These are phyloP conservation scores for Hipparchia semele DNA, from an alignment of 2,888 invertebrate species.

Conservation along the genomic window DNA sequence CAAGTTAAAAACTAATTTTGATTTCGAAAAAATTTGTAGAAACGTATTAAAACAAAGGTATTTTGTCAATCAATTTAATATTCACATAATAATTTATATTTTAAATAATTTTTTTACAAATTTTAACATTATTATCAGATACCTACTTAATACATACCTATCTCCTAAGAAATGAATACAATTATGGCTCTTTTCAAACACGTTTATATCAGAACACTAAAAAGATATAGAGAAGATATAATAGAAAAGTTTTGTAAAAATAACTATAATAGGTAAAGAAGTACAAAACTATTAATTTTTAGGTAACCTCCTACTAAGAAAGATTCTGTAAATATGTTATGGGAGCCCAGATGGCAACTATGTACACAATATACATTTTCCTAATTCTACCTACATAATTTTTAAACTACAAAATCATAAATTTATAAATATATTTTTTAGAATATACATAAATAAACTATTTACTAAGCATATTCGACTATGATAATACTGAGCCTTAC, in stretches of 20 bases:
- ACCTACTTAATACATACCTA: not conserved
- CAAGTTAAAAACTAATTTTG: too few relatives aligned
- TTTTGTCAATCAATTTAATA: constrained; percentile 64
- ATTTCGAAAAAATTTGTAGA: not conserved
- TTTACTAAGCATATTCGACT: constrained; percentile 72
- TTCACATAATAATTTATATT: constrained; percentile 77
- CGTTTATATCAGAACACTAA: not conserved
- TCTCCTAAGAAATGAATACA: constrained; percentile 13
- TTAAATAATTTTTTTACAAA: constrained; percentile 55
- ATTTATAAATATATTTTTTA: constrained; percentile 64
- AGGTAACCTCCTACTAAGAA: not conserved
- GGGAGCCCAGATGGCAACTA: constrained; percentile 44
- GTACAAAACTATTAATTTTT: not conserved
- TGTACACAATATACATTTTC: constrained; percentile 69
- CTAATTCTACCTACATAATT: constrained; percentile 40
- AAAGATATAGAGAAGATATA: not conserved
- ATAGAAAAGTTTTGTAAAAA: not conserved
- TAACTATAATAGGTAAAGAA: not conserved
- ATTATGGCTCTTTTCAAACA: constrained; percentile 5
- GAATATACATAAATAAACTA: constrained; percentile 76
- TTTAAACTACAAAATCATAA: constrained; percentile 39
- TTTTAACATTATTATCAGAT: constrained; percentile 19
- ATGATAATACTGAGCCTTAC: constrained; percentile 79
- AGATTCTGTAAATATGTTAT: not conserved
- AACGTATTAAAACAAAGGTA: constrained; percentile 26